These are phyloP conservation scores for Anser brachyrhynchus DNA, from an alignment of 2,113 vertebrate genomes.

Conservation along the genomic window DNA sequence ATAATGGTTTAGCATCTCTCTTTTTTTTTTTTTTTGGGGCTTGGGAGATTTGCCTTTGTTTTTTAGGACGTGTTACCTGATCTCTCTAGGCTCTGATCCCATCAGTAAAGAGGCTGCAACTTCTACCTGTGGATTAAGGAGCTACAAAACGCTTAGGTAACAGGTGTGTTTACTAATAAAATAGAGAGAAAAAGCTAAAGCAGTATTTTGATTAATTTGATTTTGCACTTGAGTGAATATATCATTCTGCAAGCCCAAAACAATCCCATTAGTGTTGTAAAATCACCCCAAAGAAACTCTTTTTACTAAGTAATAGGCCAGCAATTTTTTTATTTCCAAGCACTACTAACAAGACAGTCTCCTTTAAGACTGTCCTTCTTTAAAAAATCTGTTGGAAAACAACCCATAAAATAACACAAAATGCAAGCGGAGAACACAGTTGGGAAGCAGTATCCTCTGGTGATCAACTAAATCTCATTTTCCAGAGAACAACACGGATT, in stretches of 20 bases:
- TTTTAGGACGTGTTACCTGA: neutral
- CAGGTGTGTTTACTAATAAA: neutral
- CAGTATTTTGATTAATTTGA: neutral
- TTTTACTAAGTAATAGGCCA: neutral
- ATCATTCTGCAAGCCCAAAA: neutral
- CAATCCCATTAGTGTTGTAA: neutral
- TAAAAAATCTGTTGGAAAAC: neutral
- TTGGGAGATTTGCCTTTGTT: neutral
- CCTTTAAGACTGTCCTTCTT: neutral
- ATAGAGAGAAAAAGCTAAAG: neutral
- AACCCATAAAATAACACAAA: neutral
- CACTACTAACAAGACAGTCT: neutral
- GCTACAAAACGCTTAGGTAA: neutral
- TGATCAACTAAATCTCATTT: constrained; percentile 25
- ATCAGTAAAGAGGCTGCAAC: neutral
- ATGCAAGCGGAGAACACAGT: neutral
- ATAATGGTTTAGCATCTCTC: accelerated
- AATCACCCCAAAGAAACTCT: neutral
- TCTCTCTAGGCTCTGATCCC: neutral
- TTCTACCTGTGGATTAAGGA: neutral
- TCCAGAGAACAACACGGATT: neutral
- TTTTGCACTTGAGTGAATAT: neutral
- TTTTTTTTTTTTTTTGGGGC: neutral
- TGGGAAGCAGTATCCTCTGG: constrained; percentile 3
- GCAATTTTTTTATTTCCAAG: neutral